Percentiles rank a stretch among this genome's conserved stretches.
phyloP scores from a whole-genome alignment of 2,113 vertebrate genomes.

The Varanus salvator region DNA sequence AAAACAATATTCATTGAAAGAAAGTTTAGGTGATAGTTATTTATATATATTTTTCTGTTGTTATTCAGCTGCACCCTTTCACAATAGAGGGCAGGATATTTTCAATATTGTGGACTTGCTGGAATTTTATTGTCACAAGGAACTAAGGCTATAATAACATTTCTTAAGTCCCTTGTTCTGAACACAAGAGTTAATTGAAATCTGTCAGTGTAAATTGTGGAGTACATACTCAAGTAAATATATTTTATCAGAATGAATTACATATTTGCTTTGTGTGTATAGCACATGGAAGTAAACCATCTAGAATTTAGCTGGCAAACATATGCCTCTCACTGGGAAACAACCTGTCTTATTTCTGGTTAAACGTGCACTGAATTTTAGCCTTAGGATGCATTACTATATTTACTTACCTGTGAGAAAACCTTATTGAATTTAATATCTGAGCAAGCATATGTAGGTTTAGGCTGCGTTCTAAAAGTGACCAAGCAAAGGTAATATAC shows the following conservation, averaged over 20 bases:
- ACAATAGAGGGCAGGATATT: slow-evolving; percentile 50
- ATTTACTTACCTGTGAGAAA: too few relatives aligned
- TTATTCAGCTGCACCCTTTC: slow-evolving; percentile 48
- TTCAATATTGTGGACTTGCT: slow-evolving; percentile 36
- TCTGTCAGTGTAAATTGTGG: background rate
- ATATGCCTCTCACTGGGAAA: too few relatives aligned
- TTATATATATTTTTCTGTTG: slow-evolving; percentile 59
- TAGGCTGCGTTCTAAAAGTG: background rate
- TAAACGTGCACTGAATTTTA: too few relatives aligned
- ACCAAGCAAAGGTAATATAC: slow-evolving; percentile 7
- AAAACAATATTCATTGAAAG: slow-evolving; percentile 77
- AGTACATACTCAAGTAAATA: background rate
- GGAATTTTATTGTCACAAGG: background rate
- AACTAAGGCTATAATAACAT: slow-evolving; percentile 29
- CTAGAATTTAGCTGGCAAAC: background rate
- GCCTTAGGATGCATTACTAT: too few relatives aligned
- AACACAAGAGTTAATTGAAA: slow-evolving; percentile 16
- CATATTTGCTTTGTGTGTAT: background rate
- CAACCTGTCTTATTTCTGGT: background rate
- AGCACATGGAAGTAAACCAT: background rate
- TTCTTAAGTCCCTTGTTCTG: slow-evolving; percentile 1
- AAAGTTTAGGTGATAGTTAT: slow-evolving; percentile 75
- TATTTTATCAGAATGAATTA: background rate
- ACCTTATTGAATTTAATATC: too few relatives aligned
- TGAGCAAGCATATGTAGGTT: too few relatives aligned